Base-by-base conservation (phyloP, 1,140 invertebrate species). In the Acromyrmex heyeri region DNA sequence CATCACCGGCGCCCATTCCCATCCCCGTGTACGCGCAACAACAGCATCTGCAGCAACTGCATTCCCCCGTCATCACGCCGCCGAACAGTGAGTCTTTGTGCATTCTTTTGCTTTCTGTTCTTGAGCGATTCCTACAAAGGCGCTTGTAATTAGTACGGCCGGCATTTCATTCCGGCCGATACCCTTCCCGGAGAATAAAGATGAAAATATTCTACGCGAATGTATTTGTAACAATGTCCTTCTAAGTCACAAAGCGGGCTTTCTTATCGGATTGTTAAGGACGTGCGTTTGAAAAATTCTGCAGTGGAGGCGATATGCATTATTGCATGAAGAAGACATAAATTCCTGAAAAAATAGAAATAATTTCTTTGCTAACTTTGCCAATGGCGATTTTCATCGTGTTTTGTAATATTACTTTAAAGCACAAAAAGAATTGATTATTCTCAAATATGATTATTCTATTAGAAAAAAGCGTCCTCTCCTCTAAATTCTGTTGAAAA, bases 21-120 rank as follows among this genome's bases (percentile, higher is more conserved):
- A 92, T 94, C 34, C 94, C 94, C 0, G 44, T 92, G 8, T 92
- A 94, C 67, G 87, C 88, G 7, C 93, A 93, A 24, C 88, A 89
- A 24, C 88, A 89, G 38, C 89, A 91, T 69, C 90, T 87, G 18
- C 89, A 90, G n/a, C 79, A 62, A 27, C 21, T 44, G 14, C 92
- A 92, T 27, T 89, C 90, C 0, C 87, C 91, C n/a, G 73, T 88
- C 27, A 21, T 88, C 27, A 21, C 90, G 14, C 27, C 90, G 4
- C 10, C 88, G 7, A 93, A 90, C 27, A 64, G 91, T 90, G n/a
- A 67, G 86, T 73, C 59, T 62, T 61, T 83, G 30, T 81, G 12
- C 38, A 38, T n/a, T 57, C 30, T 16, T 53, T 21, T 30, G 16
- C n/a, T n/a, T 75, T 48, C 38, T 61, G 4, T 53, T 44, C 21